These are phyloP conservation scores for Xestia sexstrigata DNA, from an alignment of 2,888 invertebrate species.

Conservation along the genomic window DNA sequence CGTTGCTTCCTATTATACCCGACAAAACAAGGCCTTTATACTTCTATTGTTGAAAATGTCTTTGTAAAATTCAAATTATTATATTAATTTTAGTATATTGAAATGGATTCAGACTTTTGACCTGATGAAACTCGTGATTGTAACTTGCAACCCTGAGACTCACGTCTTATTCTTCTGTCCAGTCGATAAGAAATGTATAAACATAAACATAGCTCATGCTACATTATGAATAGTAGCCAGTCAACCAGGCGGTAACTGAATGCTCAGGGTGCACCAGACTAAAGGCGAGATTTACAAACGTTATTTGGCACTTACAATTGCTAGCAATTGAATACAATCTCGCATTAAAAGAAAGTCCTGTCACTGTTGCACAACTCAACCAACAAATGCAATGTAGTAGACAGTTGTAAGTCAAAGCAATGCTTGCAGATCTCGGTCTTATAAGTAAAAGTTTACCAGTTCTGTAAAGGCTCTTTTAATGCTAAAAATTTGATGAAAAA, in stretches of 20 bases:
- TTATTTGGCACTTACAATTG: background rate
- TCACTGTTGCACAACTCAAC: background rate
- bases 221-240: background rate
- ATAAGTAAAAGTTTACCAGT: background rate
- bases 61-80: no score
- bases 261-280: background rate
- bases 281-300: background rate
- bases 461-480: background rate
- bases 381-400: background rate
- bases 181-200: background rate
- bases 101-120: background rate
- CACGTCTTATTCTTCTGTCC: no score
- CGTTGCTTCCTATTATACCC: constrained; percentile 9
- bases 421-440: background rate
- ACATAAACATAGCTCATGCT: no score
- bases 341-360: no score
- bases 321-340: no score
- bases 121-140: background rate
- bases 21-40: background rate
- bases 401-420: background rate
- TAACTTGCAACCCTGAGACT: background rate
- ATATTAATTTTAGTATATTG: no score
- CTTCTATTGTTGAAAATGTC: constrained; percentile 1
- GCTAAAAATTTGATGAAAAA: no score
- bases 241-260: background rate